These are phyloP conservation scores for Silurus aristotelis DNA, from an alignment of 2,797 vertebrate species.

Conservation along the genomic window DNA sequence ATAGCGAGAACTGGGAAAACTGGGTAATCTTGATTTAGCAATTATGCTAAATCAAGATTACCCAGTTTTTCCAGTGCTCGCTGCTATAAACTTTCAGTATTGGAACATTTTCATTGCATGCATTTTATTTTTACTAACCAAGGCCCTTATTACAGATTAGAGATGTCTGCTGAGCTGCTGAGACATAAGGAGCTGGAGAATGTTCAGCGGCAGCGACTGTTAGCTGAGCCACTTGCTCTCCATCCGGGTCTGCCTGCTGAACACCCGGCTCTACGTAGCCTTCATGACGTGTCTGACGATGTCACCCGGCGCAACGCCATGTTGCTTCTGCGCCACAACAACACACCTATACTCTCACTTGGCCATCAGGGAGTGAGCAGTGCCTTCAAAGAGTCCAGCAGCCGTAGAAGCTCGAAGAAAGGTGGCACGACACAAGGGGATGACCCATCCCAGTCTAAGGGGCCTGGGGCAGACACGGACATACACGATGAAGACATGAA, in stretches of 20 bases:
- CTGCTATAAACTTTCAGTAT: neutral
- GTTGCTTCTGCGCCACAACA: conserved; percentile 88
- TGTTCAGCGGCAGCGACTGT: conserved; percentile 79
- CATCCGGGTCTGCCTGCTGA: conserved; percentile 81
- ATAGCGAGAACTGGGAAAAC: too few species aligned
- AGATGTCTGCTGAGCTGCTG: conserved; percentile 93
- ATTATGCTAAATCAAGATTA: neutral
- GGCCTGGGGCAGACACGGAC: conserved; percentile 62
- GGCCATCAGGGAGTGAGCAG: conserved; percentile 73
- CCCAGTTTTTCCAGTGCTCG: neutral
- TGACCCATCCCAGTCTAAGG: conserved; percentile 66
- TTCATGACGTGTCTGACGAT: conserved; percentile 87
- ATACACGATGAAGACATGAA: conserved; percentile 81
- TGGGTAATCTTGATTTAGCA: too few species aligned
- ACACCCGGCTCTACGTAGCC: conserved; percentile 84
- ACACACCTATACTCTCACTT: conserved; percentile 82
- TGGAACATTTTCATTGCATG: neutral
- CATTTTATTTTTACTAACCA: neutral
- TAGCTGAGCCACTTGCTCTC: conserved; percentile 80
- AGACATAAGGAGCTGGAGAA: conserved; percentile 92
- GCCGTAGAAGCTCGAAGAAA: conserved; percentile 67
- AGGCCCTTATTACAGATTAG: conserved; percentile 75
- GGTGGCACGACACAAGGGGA: conserved; percentile 56
- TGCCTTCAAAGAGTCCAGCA: conserved; percentile 70
- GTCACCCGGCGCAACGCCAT: conserved; percentile 85